Evolutionary conservation across 2,797 vertebrate species (phyloP).

Genomic region (Siniperca undulata): DNA sequence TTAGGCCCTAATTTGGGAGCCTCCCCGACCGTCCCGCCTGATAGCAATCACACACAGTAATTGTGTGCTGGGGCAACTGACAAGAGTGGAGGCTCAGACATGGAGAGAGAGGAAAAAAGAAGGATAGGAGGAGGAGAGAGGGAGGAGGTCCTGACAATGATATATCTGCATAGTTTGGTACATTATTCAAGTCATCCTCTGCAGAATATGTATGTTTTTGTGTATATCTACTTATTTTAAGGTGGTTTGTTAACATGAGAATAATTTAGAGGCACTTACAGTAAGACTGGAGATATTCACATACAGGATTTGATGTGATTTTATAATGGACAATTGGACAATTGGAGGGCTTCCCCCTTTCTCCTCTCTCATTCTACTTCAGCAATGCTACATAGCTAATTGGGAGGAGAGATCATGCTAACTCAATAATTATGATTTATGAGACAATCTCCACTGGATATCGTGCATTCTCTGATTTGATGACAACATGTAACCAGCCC

Average conservation of each 20-base stretch:
- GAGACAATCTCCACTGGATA: conserved; percentile 86
- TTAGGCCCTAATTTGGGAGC: conserved; percentile 99
- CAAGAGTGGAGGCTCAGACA: conserved; percentile 86
- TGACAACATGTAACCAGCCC: conserved; percentile 77
- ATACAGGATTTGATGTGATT: conserved; percentile 46
- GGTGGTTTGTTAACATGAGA: conserved; percentile 55
- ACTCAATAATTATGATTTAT: conserved; percentile 94
- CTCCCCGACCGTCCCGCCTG: conserved; percentile 96
- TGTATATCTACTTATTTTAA: conserved; percentile 56
- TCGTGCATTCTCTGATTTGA: conserved; percentile 82
- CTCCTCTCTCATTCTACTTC: conserved; percentile 56
- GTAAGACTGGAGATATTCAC: conserved; percentile 25
- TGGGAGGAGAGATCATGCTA: conserved; percentile 88
- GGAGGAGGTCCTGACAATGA: conserved; percentile 80
- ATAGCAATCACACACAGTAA: conserved; percentile 99
- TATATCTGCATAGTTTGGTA: conserved; percentile 82
- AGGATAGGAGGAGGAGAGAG: conserved; percentile 72
- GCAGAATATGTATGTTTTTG: conserved; percentile 69
- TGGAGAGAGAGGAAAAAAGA: conserved; percentile 86
- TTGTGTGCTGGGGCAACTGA: conserved; percentile 96
- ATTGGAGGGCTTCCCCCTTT: conserved; percentile 33
- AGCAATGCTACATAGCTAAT: conserved; percentile 89
- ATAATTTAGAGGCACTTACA: conserved; percentile 42
- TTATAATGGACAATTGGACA: conserved; percentile 54
- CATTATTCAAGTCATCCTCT: conserved; percentile 82